Conservation (phyloP, 2,888 invertebrate genomes). For the Mactromeris polynyma region DNA sequence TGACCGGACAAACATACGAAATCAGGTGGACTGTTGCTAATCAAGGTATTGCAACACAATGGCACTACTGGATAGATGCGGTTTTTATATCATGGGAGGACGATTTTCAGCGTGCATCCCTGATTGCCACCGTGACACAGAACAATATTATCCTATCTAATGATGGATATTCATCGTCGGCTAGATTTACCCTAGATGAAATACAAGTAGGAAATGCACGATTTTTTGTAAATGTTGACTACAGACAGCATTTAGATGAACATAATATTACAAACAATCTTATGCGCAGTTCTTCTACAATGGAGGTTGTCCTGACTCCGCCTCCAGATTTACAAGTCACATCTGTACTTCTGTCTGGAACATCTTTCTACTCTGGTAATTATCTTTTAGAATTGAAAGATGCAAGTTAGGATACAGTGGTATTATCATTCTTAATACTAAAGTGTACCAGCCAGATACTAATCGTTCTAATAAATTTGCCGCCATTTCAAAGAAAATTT, state of each 20-base stretch:
- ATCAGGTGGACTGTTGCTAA: constrained; percentile 56
- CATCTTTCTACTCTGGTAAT: constrained; percentile 25
- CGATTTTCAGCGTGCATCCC: background rate
- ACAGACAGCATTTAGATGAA: constrained; percentile 8
- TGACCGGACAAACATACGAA: constrained; percentile 38
- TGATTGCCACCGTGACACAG: background rate
- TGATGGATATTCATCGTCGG: constrained; percentile 43
- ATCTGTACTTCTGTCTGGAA: constrained; percentile 26
- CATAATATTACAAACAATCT: constrained; percentile 34
- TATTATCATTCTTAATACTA: no score
- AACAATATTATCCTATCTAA: constrained; percentile 24
- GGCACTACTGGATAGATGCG: constrained; percentile 36
- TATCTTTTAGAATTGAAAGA: no score
- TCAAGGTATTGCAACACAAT: constrained; percentile 41
- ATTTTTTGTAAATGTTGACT: constrained; percentile 35
- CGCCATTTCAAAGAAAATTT: no score
- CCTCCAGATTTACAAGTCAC: constrained; percentile 53
- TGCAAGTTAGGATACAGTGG: no score
- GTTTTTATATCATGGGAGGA: constrained; percentile 36
- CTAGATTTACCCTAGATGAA: constrained; percentile 31
- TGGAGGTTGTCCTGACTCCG: constrained; percentile 50
- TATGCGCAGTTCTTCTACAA: background rate
- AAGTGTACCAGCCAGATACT: no score
- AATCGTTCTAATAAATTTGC: no score
- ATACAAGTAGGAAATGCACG: constrained; percentile 29